Base-by-base conservation (phyloP, 2,888 invertebrate species). In the Parapristionchus giblindavisi region DNA sequence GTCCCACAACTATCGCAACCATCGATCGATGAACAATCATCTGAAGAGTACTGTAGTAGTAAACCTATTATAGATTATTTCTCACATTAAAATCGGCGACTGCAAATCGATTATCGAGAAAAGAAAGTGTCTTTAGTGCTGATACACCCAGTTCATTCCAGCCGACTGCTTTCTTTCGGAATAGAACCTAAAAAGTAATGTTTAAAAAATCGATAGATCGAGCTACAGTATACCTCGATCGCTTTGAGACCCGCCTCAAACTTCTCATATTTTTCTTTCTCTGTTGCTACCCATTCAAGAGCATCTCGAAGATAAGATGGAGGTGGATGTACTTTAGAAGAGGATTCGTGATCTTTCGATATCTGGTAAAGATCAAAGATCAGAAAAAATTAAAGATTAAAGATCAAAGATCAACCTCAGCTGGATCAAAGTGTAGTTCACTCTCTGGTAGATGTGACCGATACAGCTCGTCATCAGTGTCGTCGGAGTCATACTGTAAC, bases 31-130 rank as follows among this genome's bases (percentile, higher is more conserved):
- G 27, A 40, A 63, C 63, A 17, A 43, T 63, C 38, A 27, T 63
- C 63, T 63, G 8, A 24, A 63, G 29, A n/a, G 17, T n/a, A n/a
- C 3, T 1, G 70, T 68, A 56, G 34, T 14, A 40, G 56, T 21
- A 40, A 58, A 29, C 0, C 63, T 43, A 29, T 21, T 1, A 36
- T 1, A 21, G 24, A n/a, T 11, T 3, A 63, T 61, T 14, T 3
- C 40, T 38, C 27, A 75, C 78, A 21, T 77, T 65, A 43, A 80
- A 80, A 11, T 76, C 48, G 0, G 63, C 63, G 8, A 77, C 77
- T 27, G 66, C 74, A 52, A 80, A 80, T 36, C 34, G 58, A 56
- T 80, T 63, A 21, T 77, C 76, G 0, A 80, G 77, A 38, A 56
- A 24, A 14, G 76, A 27, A n/a, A 78, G 32, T 14, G 77, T 63